Percentiles rank a stretch among this genome's conserved stretches.
These are phyloP conservation scores for Hemicordylus capensis DNA, from an alignment of 2,113 vertebrate species.

Conservation along the genomic window DNA sequence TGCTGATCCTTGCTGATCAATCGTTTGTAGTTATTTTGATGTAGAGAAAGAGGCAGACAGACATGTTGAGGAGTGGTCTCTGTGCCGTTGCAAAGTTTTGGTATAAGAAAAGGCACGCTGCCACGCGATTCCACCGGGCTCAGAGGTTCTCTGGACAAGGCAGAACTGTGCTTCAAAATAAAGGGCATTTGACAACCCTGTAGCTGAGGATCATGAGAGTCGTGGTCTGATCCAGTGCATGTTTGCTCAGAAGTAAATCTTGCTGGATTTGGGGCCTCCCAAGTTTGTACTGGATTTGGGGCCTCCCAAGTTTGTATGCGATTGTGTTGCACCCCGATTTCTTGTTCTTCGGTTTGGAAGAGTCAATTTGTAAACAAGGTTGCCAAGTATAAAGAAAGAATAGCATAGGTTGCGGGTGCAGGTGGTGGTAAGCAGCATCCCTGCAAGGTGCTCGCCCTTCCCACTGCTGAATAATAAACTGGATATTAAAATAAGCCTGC, in stretches of 20 bases:
- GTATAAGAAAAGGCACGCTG: too few relatives aligned
- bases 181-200: background rate
- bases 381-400: background rate
- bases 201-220: background rate
- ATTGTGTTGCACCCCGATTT: background rate
- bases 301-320: too few relatives aligned
- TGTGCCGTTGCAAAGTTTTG: background rate
- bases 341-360: background rate
- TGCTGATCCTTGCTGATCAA: background rate
- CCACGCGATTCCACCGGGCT: too few relatives aligned
- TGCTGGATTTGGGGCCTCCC: background rate
- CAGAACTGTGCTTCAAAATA: background rate
- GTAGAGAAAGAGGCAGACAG: background rate
- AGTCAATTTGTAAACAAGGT: background rate
- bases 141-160: background rate
- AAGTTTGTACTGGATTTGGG: background rate
- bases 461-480: too few relatives aligned
- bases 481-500: too few relatives aligned
- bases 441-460: too few relatives aligned
- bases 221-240: background rate
- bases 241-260: too few relatives aligned
- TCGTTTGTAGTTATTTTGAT: background rate
- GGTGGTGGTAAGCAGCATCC: too few relatives aligned
- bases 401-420: too few relatives aligned
- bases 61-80: too few relatives aligned